Conservation (phyloP, 2,797 vertebrate genomes). For the Sebastes aleutianus region DNA sequence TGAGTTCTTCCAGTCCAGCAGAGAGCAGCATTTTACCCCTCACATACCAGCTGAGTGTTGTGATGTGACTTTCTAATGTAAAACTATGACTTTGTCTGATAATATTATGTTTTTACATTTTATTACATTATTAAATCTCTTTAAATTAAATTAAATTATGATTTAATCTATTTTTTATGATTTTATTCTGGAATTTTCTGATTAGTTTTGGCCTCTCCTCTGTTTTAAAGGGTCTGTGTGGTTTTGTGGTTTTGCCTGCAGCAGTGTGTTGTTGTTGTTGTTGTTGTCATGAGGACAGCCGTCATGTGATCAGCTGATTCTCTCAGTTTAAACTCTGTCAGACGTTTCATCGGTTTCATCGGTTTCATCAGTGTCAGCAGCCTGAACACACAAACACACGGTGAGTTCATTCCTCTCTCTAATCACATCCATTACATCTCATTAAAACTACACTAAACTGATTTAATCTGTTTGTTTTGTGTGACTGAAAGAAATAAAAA, state of each 20-base stretch:
- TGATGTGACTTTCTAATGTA: too few species aligned
- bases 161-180: too few species aligned
- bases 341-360: constrained; percentile 6
- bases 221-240: background rate
- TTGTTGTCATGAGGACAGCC: constrained; percentile 13
- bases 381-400: background rate
- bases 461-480: background rate
- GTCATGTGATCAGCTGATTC: constrained; percentile 60
- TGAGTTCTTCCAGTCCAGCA: too few species aligned
- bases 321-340: background rate
- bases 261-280: background rate
- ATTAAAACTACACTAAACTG: background rate
- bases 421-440: background rate
- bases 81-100: too few species aligned
- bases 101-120: too few species aligned
- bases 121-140: too few species aligned
- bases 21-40: too few species aligned
- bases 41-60: too few species aligned
- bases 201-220: too few species aligned
- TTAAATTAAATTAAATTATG: too few species aligned
- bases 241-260: background rate
- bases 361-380: background rate
- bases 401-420: constrained; percentile 33
- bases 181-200: too few species aligned
- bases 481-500: too few species aligned